Base-by-base conservation (phyloP, 92 coral and sea anemone species). In the Virgularia gustaviana region DNA sequence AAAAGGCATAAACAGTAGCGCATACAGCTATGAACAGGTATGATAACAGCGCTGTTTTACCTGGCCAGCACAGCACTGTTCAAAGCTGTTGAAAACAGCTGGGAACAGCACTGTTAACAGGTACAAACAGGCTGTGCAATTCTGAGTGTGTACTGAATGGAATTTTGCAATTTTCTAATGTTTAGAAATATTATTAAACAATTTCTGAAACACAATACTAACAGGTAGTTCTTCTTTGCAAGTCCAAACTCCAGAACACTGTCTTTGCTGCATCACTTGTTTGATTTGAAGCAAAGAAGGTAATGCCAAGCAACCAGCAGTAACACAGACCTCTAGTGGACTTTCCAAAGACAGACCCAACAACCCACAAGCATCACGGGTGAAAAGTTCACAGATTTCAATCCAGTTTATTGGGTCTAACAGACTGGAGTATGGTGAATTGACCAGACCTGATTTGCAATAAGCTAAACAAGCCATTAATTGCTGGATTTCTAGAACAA, bases 241-340 rank as follows among this genome's bases (percentile, higher is more conserved):
- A 65, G 92, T 89, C 98, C 98, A 92, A 32, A 92, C 94, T n/a
- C 98, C 94, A 16, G 98, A 70, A 6, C 90, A 95, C 64, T 92
- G 98, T 41, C 87, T 85, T 79, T 92, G 92, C 36, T 92, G 98
- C 89, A 92, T 92, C 57, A 92, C 98, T 73, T 89, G 96, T 82
- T 90, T 89, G 71, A 92, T 89, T 84, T 92, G 98, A 42, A 92
- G 86, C 12, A 92, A 85, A 12, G 98, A 92, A 0, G 98, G 98
- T 37, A 92, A 32, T 7, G 98, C 98, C 34, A 86, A 86, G 42
- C 98, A 89, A 27, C 98, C 98, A 31, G 98, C 96, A 35, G 96
- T 89, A 49, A 92, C 73, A 68, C 98, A 92, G 65, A 92, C 98
- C 49, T 92, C 96, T 27, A 92, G 70, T 19, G 98, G 98, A 61